phyloP scores from a whole-genome alignment of 2,888 invertebrate genomes.

The Dorcus parallelipipedus region DNA sequence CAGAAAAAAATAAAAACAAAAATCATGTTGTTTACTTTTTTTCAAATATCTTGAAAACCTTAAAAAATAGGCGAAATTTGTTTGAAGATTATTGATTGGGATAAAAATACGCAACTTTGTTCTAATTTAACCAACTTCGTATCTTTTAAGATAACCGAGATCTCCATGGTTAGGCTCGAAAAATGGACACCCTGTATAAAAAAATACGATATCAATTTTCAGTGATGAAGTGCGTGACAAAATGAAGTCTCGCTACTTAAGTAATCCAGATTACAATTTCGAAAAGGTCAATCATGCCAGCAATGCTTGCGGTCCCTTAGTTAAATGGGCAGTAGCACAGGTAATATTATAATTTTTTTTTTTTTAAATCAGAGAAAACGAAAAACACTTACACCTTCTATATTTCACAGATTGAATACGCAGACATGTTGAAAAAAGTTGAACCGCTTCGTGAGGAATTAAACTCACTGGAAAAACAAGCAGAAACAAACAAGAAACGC shows the following conservation, averaged over 20 bases:
- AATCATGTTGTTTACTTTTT: no score
- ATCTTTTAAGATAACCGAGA: no score
- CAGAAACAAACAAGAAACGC: constrained; percentile 86
- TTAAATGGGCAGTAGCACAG: constrained; percentile 99
- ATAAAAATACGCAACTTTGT: no score
- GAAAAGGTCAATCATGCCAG: constrained; percentile 98
- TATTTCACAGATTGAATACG: constrained; percentile 78
- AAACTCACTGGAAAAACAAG: constrained; percentile 84
- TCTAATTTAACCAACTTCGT: no score
- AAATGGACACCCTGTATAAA: neutral
- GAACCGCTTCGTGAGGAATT: constrained; percentile 96
- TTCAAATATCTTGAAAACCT: no score
- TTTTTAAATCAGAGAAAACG: neutral
- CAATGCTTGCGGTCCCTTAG: constrained; percentile 99
- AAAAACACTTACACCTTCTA: neutral
- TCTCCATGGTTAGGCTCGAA: no score
- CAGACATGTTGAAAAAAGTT: constrained; percentile 98
- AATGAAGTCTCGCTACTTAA: constrained; percentile 92
- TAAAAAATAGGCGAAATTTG: no score
- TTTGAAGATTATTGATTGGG: no score
- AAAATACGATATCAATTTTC: neutral
- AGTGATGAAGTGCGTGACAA: constrained; percentile 96
- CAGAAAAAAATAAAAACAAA: no score
- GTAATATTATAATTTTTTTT: constrained; percentile 48
- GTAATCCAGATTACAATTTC: constrained; percentile 98